Evolutionary conservation across 2,797 vertebrate species (phyloP), one percentile per base, ranked within the genome.

Genomic region (Oryzias dopingdopingensis): DNA sequence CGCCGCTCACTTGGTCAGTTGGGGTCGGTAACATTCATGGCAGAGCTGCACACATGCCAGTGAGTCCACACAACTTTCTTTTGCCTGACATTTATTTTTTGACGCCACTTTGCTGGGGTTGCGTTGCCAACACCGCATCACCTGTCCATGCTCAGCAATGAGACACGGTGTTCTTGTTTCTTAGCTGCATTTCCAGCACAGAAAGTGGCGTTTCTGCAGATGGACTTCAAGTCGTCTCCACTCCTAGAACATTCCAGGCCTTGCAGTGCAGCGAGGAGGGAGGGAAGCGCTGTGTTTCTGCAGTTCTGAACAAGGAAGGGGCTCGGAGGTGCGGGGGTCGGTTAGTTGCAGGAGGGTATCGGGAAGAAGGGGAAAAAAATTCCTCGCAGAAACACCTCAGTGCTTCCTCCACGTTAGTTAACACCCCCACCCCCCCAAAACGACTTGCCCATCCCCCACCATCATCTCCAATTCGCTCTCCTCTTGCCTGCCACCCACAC

Each of bases 191-290:
- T 54, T 48, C 48, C 12, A 56, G 7, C 41, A 20, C 15, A 58
- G 20, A 55, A 49, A 48, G n/a, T 42, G 8, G 15, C 23, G 26
- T 42, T 48, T 51, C 42, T 41, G 47, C 12, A 45, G 70, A 77
- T 53, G 53, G 68, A 81, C 78, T 85, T 74, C 80, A 81, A 88
- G 83, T 86, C 84, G 53, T 71, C 72, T 87, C 82, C 84, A 79
- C 77, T 82, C 80, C 77, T 85, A 85, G 81, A 92, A 93, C 89
- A 92, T 93, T 92, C 91, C 90, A 90, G 87, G 58, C 86, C 89
- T 80, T 78, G 79, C 80, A 76, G 84, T 64, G 73, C 75, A 81
- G 82, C 42, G 60, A 82, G 77, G 79, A 80, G 64, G 65, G 78
- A 61, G 53, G 53, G 67, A 65, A 44, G 67, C 37, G 47, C 52